A percentile compares a stretch with the other conserved stretches of the same genome.
phyloP scores from a whole-genome alignment of 2,113 vertebrate genomes.

The Rhizomys pruinosus region DNA sequence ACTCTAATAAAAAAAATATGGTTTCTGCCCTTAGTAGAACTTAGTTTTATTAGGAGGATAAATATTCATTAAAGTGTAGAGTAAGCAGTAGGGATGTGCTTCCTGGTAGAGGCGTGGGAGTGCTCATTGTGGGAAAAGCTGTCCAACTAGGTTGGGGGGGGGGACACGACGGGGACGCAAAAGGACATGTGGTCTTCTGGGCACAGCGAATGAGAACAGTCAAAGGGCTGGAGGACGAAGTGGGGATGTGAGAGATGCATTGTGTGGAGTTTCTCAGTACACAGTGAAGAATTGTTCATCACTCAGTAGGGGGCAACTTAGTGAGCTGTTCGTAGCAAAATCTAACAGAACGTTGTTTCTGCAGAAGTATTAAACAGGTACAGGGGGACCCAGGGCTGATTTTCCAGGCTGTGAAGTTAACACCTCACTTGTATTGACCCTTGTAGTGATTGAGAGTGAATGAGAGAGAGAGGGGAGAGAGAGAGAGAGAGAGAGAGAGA shows the following conservation, averaged over 20 bases:
- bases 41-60: background rate
- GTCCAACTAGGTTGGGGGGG: background rate
- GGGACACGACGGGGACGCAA: too few species aligned
- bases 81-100: background rate
- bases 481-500: background rate
- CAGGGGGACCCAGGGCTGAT: background rate
- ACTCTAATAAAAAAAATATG: background rate
- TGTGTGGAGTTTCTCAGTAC: background rate
- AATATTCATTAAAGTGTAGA: background rate
- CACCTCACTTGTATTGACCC: background rate
- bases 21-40: background rate
- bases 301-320: background rate
- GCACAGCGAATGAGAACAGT: background rate
- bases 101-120: background rate
- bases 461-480: background rate
- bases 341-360: background rate
- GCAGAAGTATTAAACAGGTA: background rate
- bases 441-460: background rate
- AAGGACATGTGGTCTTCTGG: background rate
- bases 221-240: background rate
- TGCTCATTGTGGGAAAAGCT: background rate
- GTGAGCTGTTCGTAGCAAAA: background rate
- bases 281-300: background rate
- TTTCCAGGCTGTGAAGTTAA: conserved; percentile 22
- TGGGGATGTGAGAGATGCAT: background rate